These are phyloP conservation scores for Ctenodactylus gundi DNA, from an alignment of 2,113 vertebrate genomes.

Conservation along the genomic window DNA sequence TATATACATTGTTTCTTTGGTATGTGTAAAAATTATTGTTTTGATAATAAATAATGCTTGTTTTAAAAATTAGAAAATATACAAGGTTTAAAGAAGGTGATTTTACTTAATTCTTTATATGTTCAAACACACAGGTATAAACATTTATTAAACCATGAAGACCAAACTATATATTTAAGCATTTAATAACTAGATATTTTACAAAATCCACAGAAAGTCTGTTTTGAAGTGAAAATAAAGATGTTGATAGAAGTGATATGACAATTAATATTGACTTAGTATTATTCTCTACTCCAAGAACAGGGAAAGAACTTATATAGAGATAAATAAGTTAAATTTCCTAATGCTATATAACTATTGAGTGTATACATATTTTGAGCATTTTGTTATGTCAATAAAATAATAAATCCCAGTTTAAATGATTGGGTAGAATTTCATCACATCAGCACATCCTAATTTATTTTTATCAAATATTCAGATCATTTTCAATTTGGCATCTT, in stretches of 20 bases:
- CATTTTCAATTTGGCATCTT: background rate
- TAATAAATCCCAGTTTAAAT: constrained; percentile 13
- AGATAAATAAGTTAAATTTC: background rate
- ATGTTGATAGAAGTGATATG: background rate
- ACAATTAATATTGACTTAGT: background rate
- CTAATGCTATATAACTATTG: background rate
- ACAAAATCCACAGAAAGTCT: background rate
- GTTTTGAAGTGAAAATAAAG: constrained; percentile 15
- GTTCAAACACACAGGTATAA: background rate
- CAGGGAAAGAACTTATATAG: background rate
- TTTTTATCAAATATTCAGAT: background rate
- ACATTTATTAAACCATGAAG: background rate
- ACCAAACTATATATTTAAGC: background rate
- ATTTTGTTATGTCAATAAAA: constrained; percentile 2
- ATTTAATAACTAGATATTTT: background rate
- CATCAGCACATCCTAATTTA: background rate
- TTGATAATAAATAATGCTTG: constrained; percentile 1
- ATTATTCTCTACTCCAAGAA: background rate
- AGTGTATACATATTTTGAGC: background rate
- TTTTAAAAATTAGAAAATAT: background rate
- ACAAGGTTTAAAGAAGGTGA: background rate
- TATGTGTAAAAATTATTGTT: background rate
- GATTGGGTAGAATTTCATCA: background rate
- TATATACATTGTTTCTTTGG: background rate
- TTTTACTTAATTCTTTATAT: background rate